These are phyloP conservation scores for Sebastes hubbsi DNA, from an alignment of 2,797 vertebrate species.

Conservation along the genomic window DNA sequence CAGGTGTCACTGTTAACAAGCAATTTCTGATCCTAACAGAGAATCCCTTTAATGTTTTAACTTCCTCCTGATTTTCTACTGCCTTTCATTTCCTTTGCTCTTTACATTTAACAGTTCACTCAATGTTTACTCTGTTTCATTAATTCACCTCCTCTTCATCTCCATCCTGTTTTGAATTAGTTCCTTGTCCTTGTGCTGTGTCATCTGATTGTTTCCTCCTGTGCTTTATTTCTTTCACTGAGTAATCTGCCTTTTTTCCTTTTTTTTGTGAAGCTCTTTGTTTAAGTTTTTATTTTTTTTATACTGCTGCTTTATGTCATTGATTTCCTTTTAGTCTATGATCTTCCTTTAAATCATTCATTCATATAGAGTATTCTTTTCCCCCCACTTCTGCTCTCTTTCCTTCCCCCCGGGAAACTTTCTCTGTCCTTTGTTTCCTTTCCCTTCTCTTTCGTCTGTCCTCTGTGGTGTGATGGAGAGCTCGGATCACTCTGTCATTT, in stretches of 20 bases:
- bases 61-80: background rate
- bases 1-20: too few relatives aligned
- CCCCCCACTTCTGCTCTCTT: background rate
- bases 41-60: background rate
- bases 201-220: background rate
- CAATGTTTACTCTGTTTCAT: background rate
- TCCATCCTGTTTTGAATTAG: background rate
- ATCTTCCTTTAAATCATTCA: background rate
- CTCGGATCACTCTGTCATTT: slow-evolving; percentile 13
- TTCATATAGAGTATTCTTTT: background rate
- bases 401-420: background rate
- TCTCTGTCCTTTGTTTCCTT: background rate
- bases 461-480: slow-evolving; percentile 2
- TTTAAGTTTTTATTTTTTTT: background rate
- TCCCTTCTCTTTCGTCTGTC: background rate
- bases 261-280: background rate
- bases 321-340: background rate
- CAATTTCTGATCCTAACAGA: too few relatives aligned
- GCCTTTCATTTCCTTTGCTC: background rate
- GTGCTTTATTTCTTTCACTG: background rate
- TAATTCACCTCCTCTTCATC: background rate
- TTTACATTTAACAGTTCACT: background rate
- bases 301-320: background rate
- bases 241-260: background rate
- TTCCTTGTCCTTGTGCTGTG: background rate